Conservation (phyloP, 2,113 vertebrate genomes). For the Sylvilagus bachmani region DNA sequence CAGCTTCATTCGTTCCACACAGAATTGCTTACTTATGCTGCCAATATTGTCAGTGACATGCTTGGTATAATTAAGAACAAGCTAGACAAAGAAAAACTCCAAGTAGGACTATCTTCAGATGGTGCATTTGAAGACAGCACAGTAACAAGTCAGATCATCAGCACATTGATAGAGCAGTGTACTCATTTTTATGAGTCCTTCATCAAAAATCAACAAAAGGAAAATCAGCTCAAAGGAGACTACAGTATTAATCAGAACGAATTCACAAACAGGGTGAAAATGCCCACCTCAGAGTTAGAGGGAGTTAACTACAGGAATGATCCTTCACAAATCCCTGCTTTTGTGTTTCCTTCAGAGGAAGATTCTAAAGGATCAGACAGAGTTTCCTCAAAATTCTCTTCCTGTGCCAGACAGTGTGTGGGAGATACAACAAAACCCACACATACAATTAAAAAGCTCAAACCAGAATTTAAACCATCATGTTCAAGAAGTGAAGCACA, state of each 20-base stretch:
- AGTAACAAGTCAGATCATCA: conserved; percentile 49
- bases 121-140: neutral
- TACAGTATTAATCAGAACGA: neutral
- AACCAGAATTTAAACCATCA: conserved; percentile 10
- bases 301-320: neutral
- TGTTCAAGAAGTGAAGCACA: neutral
- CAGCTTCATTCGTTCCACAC: conserved; percentile 55
- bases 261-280: neutral
- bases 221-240: neutral
- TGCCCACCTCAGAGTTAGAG: neutral
- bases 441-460: neutral
- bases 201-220: conserved; percentile 14
- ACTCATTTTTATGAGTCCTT: neutral
- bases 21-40: conserved; percentile 51
- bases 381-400: conserved; percentile 20
- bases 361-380: neutral
- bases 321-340: conserved; percentile 4
- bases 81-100: conserved; percentile 36
- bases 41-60: conserved; percentile 13
- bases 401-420: neutral
- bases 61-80: conserved; percentile 58
- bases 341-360: conserved; percentile 20
- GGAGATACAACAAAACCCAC: neutral
- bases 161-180: conserved; percentile 55
- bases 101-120: neutral